Evolutionary conservation across 2,797 vertebrate genomes (phyloP).

Genomic region (Acanthurus leucopareius): DNA sequence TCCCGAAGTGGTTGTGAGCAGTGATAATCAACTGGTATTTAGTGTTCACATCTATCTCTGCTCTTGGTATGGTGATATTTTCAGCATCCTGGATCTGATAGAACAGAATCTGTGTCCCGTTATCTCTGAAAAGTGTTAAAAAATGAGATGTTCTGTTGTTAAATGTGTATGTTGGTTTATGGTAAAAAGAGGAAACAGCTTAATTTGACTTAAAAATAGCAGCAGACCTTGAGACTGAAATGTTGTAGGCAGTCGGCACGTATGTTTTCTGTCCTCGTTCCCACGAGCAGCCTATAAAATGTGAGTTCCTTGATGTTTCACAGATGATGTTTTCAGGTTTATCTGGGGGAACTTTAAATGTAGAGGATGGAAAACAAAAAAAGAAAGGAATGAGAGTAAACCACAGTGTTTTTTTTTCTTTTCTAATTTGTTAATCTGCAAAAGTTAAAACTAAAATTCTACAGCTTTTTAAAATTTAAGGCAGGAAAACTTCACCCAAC

Average conservation of each 20-base stretch:
- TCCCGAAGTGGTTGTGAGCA: conserved; percentile 87
- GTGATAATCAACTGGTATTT: conserved; percentile 77
- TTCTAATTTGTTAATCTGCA: neutral
- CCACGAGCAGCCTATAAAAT: conserved; percentile 77
- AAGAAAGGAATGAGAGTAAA: neutral
- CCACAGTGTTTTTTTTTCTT: neutral
- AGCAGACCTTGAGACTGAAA: conserved; percentile 77
- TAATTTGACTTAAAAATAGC: neutral
- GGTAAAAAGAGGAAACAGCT: neutral
- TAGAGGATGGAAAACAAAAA: neutral
- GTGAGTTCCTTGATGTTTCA: conserved; percentile 65
- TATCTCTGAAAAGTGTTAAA: conserved; percentile 58
- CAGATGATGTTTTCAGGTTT: conserved; percentile 77
- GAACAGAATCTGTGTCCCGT: conserved; percentile 40
- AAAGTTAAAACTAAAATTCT: neutral
- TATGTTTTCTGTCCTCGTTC: conserved; percentile 71
- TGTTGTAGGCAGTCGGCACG: conserved; percentile 68
- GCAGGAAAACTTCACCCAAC: neutral
- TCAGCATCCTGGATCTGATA: conserved; percentile 3
- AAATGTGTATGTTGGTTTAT: neutral
- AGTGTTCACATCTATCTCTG: conserved; percentile 48
- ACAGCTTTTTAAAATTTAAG: neutral
- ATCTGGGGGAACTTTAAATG: conserved; percentile 80
- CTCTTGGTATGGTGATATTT: conserved; percentile 53
- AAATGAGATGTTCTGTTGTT: neutral